phyloP scores from a whole-genome alignment of 2,113 vertebrate species.

The Macquaria australasica region DNA sequence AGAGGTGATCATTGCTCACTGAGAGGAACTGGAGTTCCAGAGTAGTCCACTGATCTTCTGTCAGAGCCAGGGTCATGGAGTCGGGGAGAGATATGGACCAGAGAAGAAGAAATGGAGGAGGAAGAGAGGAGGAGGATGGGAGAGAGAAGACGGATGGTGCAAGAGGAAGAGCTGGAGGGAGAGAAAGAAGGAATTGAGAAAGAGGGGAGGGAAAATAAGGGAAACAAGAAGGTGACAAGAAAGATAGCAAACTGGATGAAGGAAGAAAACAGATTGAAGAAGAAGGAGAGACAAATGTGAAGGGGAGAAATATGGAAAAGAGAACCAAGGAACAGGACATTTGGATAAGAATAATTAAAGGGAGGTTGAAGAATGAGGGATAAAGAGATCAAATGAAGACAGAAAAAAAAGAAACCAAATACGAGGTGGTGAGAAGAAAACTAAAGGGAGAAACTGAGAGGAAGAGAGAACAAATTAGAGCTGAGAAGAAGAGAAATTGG shows the following conservation, averaged over 20 bases:
- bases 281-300: background rate
- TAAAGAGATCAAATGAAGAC: background rate
- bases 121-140: background rate
- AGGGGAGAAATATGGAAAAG: background rate
- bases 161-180: background rate
- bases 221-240: slow-evolving; percentile 23
- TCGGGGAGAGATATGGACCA: slow-evolving; percentile 19
- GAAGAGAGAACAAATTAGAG: slow-evolving; percentile 17
- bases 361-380: background rate
- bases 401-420: background rate
- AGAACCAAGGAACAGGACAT: no score
- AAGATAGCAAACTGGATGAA: background rate
- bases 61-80: slow-evolving; percentile 61
- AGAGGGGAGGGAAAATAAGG: background rate
- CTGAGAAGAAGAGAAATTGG: slow-evolving; percentile 1
- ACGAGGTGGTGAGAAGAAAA: background rate
- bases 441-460: background rate
- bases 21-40: slow-evolving; percentile 9
- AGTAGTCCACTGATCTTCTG: slow-evolving; percentile 58
- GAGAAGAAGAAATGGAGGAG: slow-evolving; percentile 14
- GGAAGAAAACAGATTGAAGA: background rate
- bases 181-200: background rate
- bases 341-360: background rate
- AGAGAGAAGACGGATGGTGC: slow-evolving; percentile 11
- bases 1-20: slow-evolving; percentile 67